A percentile compares a stretch with the other conserved stretches of the same genome.
Evolutionary conservation across 2,797 vertebrate species (phyloP).

Genomic region (Hephaestus fuliginosus): DNA sequence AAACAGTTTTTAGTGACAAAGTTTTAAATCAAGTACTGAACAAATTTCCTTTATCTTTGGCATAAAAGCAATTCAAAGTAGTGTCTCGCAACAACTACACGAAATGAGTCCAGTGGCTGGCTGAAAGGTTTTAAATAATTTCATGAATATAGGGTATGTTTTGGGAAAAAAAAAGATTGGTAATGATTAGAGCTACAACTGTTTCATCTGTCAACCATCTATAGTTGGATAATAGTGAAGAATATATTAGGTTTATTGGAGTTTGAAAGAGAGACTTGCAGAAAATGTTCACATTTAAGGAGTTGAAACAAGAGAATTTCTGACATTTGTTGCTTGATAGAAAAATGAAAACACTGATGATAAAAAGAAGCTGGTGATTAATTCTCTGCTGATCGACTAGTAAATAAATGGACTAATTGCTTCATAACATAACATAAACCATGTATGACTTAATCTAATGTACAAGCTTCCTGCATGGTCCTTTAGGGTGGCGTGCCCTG

Average conservation of each 20-base stretch:
- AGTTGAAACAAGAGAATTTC: neutral
- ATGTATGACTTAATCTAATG: conserved; percentile 6
- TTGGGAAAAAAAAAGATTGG: neutral
- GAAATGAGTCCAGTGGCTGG: neutral
- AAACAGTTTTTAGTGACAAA: conserved; percentile 11
- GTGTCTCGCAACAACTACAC: neutral
- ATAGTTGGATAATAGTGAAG: neutral
- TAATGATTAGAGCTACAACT: too few relatives aligned
- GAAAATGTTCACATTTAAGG: neutral
- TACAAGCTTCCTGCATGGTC: neutral
- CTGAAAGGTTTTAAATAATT: neutral
- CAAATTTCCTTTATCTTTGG: neutral
- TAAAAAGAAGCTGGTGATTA: neutral
- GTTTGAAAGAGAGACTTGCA: neutral
- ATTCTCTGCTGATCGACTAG: neutral
- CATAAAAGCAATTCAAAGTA: neutral
- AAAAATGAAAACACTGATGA: neutral
- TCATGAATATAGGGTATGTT: neutral
- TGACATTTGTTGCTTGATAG: neutral
- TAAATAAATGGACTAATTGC: neutral
- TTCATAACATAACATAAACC: neutral
- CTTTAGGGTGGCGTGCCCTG: neutral
- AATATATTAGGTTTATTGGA: neutral
- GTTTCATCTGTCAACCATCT: too few relatives aligned
- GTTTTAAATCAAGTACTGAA: conserved; percentile 11